A percentile compares a stretch with the other conserved stretches of the same genome.
These are phyloP conservation scores for Orcinus orca DNA, from an alignment of 2,113 vertebrate species.

Conservation along the genomic window DNA sequence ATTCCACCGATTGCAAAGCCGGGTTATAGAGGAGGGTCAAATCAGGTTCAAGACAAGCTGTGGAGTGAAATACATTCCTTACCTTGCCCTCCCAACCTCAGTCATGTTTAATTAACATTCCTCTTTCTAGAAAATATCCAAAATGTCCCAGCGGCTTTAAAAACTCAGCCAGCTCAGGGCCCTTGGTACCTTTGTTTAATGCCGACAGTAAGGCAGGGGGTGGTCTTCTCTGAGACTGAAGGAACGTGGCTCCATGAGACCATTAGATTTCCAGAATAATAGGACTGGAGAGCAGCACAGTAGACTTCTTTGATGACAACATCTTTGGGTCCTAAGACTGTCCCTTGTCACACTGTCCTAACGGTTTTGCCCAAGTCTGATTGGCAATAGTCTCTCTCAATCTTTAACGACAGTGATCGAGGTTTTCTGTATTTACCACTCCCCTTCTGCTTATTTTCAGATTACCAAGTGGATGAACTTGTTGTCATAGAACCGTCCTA, in stretches of 20 bases:
- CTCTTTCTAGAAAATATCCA: slow-evolving; percentile 31
- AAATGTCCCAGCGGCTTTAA: neutral
- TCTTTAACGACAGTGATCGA: neutral
- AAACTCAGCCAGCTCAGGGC: neutral
- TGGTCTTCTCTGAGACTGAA: neutral
- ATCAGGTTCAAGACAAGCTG: slow-evolving; percentile 34
- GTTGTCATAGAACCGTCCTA: neutral
- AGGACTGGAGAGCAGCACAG: neutral
- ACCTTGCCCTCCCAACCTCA: neutral
- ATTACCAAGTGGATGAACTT: neutral
- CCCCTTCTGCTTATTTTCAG: neutral
- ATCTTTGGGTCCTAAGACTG: neutral
- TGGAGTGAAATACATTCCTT: slow-evolving; percentile 35
- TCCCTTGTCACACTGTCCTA: neutral
- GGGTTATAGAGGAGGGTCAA: slow-evolving; percentile 44
- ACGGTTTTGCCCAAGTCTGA: neutral
- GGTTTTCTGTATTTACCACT: neutral
- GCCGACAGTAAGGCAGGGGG: neutral
- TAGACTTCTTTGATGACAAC: neutral
- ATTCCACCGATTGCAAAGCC: neutral
- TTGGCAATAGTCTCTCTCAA: neutral
- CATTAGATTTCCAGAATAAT: neutral
- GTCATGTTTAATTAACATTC: slow-evolving; percentile 52
- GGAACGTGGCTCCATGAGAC: neutral
- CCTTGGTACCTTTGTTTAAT: neutral